Evolutionary conservation across 2,113 vertebrate species (phyloP).

Genomic region (Chaetodon trifascialis): DNA sequence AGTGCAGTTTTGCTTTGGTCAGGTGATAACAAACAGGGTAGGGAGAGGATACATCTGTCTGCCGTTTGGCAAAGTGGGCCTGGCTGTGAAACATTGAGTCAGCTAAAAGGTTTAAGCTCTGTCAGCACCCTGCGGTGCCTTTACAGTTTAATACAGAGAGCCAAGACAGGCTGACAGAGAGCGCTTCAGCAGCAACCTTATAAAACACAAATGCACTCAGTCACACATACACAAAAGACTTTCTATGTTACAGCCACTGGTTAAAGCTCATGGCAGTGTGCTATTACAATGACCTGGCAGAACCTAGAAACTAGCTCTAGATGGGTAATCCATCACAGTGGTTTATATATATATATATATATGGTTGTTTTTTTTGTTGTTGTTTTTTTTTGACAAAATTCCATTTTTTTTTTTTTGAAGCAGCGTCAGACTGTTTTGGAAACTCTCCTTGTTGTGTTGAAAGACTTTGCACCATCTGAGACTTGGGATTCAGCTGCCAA

Average conservation of each 20-base stretch:
- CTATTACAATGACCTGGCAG: constrained; percentile 1
- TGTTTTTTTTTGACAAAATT: not conserved
- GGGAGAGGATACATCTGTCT: constrained; percentile 72
- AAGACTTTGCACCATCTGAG: not conserved
- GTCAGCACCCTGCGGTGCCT: constrained; percentile 81
- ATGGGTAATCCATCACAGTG: not conserved
- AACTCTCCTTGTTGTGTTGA: constrained; percentile 4
- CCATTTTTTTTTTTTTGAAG: not conserved
- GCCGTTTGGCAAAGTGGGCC: constrained; percentile 61
- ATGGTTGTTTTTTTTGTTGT: too few species aligned
- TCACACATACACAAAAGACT: constrained; percentile 12
- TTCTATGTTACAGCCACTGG: constrained; percentile 6
- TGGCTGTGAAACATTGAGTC: constrained; percentile 78
- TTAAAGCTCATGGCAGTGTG: not conserved
- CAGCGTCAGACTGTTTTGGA: not conserved
- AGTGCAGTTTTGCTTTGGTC: constrained; percentile 68
- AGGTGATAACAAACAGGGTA: constrained; percentile 70
- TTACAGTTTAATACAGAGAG: constrained; percentile 75
- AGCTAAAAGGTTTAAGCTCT: constrained; percentile 77
- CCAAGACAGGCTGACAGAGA: constrained; percentile 54
- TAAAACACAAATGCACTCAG: constrained; percentile 45
- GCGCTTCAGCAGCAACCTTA: constrained; percentile 51
- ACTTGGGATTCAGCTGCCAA: not conserved
- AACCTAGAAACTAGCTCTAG: not conserved
- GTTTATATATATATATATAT: too few species aligned